Conservation (phyloP, 2,113 vertebrate genomes). For the Pan troglodytes region DNA sequence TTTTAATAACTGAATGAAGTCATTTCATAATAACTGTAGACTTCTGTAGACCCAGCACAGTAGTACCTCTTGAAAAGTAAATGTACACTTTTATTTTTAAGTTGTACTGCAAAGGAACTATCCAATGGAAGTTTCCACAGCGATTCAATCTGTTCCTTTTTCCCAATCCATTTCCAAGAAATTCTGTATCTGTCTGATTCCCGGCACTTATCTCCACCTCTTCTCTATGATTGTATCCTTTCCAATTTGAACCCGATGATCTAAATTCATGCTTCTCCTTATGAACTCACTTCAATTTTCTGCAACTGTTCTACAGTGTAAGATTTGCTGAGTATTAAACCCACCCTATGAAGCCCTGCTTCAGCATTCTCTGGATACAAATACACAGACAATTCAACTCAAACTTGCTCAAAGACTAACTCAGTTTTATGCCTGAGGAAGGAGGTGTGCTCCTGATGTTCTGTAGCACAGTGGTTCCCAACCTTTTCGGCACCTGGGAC, state of each 20-base stretch:
- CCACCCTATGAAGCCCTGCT: not conserved
- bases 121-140: not conserved
- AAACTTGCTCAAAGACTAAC: not conserved
- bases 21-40: not conserved
- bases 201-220: not conserved
- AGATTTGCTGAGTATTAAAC: not conserved
- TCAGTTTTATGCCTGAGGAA: not conserved
- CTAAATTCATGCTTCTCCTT: not conserved
- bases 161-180: not conserved
- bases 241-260: not conserved
- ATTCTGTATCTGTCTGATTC: not conserved
- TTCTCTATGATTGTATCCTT: not conserved
- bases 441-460: not conserved
- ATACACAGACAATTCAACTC: fast-evolving
- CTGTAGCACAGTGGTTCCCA: not conserved
- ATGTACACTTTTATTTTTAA: not conserved
- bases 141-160: not conserved
- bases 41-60: not conserved
- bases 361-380: not conserved
- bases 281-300: not conserved
- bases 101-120: not conserved
- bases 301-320: not conserved
- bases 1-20: not conserved
- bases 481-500: too few relatives aligned
- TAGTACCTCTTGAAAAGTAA: not conserved